A percentile compares a stretch with the other conserved stretches of the same genome.
Conservation (phyloP, 2,797 vertebrate species). For the Rachycentron canadum region DNA sequence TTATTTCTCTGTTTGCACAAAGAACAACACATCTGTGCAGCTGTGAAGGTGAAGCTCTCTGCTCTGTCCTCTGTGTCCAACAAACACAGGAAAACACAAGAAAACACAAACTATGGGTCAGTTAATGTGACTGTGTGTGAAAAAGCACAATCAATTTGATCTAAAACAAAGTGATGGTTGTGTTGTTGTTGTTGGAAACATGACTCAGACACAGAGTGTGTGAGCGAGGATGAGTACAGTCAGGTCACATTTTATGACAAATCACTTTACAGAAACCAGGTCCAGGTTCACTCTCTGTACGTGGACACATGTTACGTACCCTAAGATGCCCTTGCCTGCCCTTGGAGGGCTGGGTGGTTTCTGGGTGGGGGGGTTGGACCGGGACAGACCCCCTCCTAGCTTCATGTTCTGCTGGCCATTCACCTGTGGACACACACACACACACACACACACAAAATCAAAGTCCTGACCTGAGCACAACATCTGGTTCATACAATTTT, state of each 20-base stretch:
- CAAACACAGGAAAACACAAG: neutral
- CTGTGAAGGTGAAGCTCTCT: constrained; percentile 1
- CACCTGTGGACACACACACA: constrained; percentile 83
- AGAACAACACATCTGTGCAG: neutral
- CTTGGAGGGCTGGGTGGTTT: constrained; percentile 95
- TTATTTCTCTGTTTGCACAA: neutral
- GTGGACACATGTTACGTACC: constrained; percentile 82
- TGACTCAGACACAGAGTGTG: too few species aligned
- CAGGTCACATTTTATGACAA: neutral
- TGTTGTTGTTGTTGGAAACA: too few species aligned
- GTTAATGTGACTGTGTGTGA: too few species aligned
- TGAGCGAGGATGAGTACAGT: too few species aligned
- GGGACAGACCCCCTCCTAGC: constrained; percentile 89
- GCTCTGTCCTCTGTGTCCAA: neutral
- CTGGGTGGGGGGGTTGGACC: constrained; percentile 93
- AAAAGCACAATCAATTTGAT: too few species aligned
- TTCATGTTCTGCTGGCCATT: constrained; percentile 93
- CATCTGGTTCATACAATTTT: too few species aligned
- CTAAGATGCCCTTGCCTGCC: constrained; percentile 93
- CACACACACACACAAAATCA: neutral
- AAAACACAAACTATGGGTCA: neutral
- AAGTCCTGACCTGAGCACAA: neutral
- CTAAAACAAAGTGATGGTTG: too few species aligned
- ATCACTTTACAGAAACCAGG: neutral
- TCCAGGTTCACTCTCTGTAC: neutral